phyloP scores from a whole-genome alignment of 2,888 invertebrate genomes.

The Parnassius smintheus region DNA sequence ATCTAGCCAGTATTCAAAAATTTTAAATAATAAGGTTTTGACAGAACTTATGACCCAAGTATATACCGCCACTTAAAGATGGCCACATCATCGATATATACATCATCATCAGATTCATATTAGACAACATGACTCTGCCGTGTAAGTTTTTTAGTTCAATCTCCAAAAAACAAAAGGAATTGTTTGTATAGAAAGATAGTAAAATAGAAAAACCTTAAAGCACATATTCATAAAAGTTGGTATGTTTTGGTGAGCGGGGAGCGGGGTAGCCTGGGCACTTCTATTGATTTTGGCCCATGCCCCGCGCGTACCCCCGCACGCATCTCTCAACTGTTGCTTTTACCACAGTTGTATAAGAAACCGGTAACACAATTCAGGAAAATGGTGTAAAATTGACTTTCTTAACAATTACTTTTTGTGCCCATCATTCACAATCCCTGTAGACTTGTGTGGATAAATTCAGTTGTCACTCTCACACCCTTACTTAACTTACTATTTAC shows the following conservation, averaged over 20 bases:
- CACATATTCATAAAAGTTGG: slow-evolving; percentile 49
- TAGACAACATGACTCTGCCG: no score
- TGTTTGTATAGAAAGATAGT: not conserved
- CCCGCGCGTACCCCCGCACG: slow-evolving; percentile 54
- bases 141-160: no score
- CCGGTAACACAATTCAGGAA: slow-evolving; percentile 9
- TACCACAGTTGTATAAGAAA: slow-evolving; percentile 37
- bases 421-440: no score
- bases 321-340: slow-evolving; percentile 78
- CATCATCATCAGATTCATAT: no score
- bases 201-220: slow-evolving; percentile 46
- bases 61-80: no score
- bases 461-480: no score
- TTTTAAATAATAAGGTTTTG: no score
- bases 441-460: no score
- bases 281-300: slow-evolving; percentile 70
- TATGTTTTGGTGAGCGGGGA: slow-evolving; percentile 45
- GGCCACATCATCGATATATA: no score
- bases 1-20: no score
- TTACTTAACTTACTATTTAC: no score
- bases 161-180: not conserved
- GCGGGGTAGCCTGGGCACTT: slow-evolving; percentile 54
- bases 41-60: no score
- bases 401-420: not conserved
- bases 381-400: not conserved